Evolutionary conservation across 2,797 vertebrate genomes (phyloP).

Genomic region (Girardinus metallicus): DNA sequence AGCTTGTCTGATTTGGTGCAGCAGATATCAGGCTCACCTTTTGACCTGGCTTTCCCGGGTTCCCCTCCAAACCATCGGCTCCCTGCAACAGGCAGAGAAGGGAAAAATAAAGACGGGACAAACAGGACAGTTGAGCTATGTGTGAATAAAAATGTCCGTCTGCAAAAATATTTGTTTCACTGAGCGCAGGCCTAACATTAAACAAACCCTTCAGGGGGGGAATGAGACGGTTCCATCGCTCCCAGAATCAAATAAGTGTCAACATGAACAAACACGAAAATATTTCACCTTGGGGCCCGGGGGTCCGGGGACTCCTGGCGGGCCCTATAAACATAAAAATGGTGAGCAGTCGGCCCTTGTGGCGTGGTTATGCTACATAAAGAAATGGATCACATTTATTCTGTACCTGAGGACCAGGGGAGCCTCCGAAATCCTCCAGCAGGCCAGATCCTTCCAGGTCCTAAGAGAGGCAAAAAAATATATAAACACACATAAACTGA

Average conservation of each 20-base stretch:
- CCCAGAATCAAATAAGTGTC: background rate
- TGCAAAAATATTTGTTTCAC: background rate
- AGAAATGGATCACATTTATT: background rate
- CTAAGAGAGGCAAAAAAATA: slow-evolving; percentile 64
- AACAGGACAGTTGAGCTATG: background rate
- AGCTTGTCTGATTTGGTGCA: slow-evolving; percentile 17
- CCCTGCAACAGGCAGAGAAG: slow-evolving; percentile 55
- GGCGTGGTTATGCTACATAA: background rate
- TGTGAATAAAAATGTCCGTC: background rate
- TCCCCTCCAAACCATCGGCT: slow-evolving; percentile 54
- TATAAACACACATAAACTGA: too few species aligned
- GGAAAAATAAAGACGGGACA: background rate
- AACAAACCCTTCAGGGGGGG: background rate
- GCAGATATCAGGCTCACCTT: slow-evolving; percentile 60
- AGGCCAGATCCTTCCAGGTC: slow-evolving; percentile 88
- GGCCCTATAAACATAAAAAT: slow-evolving; percentile 67
- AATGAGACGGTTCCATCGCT: background rate
- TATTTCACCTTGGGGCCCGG: slow-evolving; percentile 78
- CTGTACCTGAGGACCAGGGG: slow-evolving; percentile 80
- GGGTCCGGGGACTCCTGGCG: slow-evolving; percentile 71
- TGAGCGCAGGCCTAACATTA: background rate
- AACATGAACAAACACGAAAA: background rate
- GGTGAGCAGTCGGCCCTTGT: fast-evolving
- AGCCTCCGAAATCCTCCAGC: slow-evolving; percentile 57
- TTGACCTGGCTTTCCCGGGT: slow-evolving; percentile 53